Percentiles rank a stretch among this genome's conserved stretches.
These are phyloP conservation scores for Eciton burchellii DNA, from an alignment of 1,140 invertebrate species.

Conservation along the genomic window DNA sequence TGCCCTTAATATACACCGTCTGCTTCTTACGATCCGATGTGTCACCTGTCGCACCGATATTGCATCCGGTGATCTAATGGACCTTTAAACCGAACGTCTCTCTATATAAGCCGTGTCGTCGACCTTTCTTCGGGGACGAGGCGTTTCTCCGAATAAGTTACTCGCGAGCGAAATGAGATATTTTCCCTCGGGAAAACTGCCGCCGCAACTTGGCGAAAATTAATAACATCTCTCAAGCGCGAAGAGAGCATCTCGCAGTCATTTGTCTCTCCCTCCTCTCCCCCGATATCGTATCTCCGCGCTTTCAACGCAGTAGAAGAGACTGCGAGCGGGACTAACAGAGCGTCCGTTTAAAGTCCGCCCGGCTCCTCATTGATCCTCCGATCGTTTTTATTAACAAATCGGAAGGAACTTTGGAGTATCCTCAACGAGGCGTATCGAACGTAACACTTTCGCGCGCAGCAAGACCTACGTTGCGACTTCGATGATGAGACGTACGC, in stretches of 20 bases:
- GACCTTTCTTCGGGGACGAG: conserved; percentile 36
- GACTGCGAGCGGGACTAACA: neutral
- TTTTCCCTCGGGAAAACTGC: neutral
- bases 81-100: conserved; percentile 76
- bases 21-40: conserved; percentile 78
- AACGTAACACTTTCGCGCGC: neutral
- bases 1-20: conserved; percentile 79
- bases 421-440: too few relatives aligned
- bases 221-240: neutral
- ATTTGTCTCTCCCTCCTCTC: neutral
- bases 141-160: conserved; percentile 36
- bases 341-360: neutral
- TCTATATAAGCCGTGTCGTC: conserved; percentile 66
- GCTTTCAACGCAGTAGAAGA: neutral
- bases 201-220: conserved; percentile 1
- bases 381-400: neutral
- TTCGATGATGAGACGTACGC: neutral
- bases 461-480: neutral
- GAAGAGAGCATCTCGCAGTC: neutral
- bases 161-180: conserved; percentile 29
- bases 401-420: neutral
- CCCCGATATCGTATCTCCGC: neutral
- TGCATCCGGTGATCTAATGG: conserved; percentile 78
- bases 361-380: neutral
- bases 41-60: conserved; percentile 79